Evolutionary conservation across 1,140 invertebrate genomes (phyloP).

Genomic region (Vollenhovia emeryi): DNA sequence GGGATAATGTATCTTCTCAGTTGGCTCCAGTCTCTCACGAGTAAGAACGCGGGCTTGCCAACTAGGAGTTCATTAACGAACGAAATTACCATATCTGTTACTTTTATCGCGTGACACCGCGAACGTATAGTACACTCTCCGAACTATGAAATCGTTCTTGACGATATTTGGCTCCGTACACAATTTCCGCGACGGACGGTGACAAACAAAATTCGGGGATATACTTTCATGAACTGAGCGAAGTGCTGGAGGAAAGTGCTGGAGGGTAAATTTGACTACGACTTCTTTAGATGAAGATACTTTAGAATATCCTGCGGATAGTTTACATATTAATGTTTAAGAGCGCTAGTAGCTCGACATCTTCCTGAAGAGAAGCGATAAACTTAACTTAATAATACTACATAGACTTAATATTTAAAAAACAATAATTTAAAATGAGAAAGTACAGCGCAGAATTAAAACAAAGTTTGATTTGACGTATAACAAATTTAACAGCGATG

Average conservation of each 20-base stretch:
- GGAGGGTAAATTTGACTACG: not conserved
- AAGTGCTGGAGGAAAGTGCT: not conserved
- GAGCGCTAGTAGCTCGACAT: not conserved
- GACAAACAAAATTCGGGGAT: slow-evolving; percentile 60
- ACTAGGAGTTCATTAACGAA: slow-evolving; percentile 79
- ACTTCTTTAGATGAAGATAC: slow-evolving; percentile 22
- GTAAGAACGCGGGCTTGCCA: slow-evolving; percentile 71
- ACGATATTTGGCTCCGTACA: slow-evolving; percentile 69
- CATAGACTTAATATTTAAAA: not conserved
- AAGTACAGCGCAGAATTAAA: not conserved
- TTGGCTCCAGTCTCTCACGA: slow-evolving; percentile 61
- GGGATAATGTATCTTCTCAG: slow-evolving; percentile 70
- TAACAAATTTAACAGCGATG: not conserved
- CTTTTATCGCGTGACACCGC: slow-evolving; percentile 74
- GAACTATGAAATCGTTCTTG: slow-evolving; percentile 67
- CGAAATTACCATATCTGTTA: slow-evolving; percentile 79
- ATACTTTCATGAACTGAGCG: not conserved
- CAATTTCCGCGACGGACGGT: slow-evolving; percentile 47
- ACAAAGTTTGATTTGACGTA: too few species aligned
- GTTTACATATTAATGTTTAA: not conserved
- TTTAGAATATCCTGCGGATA: not conserved
- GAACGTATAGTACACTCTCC: slow-evolving; percentile 57
- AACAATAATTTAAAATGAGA: not conserved
- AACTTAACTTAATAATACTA: not conserved
- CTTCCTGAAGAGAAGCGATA: not conserved